Evolutionary conservation across 2,888 invertebrate genomes (phyloP).

Genomic region (Bibio marci): DNA sequence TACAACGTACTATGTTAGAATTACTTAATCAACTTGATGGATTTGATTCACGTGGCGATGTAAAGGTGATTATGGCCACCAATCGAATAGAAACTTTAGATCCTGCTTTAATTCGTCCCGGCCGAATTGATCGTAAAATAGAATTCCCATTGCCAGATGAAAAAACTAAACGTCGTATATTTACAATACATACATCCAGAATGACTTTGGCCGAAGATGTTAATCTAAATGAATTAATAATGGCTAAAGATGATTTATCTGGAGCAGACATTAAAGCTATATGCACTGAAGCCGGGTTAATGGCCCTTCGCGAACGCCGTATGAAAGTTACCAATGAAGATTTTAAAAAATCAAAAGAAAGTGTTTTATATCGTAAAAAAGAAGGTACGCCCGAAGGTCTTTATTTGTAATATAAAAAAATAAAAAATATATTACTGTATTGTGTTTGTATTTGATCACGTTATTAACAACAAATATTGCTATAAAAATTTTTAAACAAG

Average conservation of each 20-base stretch:
- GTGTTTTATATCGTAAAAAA: constrained; percentile 95
- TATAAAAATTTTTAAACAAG: too few relatives aligned
- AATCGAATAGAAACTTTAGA: constrained; percentile 97
- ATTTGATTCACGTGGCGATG: constrained; percentile 91
- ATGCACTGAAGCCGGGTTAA: constrained; percentile 96
- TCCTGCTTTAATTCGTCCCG: constrained; percentile 95
- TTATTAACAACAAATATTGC: too few relatives aligned
- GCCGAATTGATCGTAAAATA: constrained; percentile 97
- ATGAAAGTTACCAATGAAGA: constrained; percentile 99
- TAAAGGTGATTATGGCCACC: constrained; percentile 94
- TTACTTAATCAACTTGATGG: constrained; percentile 96
- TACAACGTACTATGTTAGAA: constrained; percentile 99
- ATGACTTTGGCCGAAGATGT: constrained; percentile 98
- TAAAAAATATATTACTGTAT: constrained; percentile 5
- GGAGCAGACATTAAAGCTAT: constrained; percentile 97
- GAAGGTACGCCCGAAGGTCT: constrained; percentile 99
- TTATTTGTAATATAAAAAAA: constrained; percentile 55
- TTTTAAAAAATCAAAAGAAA: constrained; percentile 98
- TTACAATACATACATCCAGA: constrained; percentile 95
- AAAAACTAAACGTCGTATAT: constrained; percentile 92
- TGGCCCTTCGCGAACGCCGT: constrained; percentile 91
- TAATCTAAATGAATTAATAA: constrained; percentile 89
- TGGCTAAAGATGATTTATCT: constrained; percentile 98
- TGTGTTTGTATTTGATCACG: neutral
- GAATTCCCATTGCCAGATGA: constrained; percentile 99